These are phyloP conservation scores for Tenthredo notha DNA, from an alignment of 2,888 invertebrate species.

Conservation along the genomic window DNA sequence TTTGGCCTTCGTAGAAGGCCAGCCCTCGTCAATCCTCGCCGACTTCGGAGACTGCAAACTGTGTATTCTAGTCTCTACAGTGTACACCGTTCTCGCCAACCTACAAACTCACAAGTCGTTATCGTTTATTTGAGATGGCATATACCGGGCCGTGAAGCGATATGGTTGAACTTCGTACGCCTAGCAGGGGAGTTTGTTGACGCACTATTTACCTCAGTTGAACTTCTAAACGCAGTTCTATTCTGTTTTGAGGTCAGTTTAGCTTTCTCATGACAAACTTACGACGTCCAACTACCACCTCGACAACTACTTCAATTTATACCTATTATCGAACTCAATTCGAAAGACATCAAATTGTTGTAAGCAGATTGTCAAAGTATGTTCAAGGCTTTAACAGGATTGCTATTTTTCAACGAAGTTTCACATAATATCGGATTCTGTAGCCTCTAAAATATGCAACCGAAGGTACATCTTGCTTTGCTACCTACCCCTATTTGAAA, in stretches of 20 bases:
- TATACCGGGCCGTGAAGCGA: constrained; percentile 28
- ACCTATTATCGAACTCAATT: not conserved
- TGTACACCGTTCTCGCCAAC: constrained; percentile 10
- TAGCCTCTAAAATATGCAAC: too few species aligned
- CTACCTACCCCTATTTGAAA: not conserved
- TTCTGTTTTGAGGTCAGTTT: not conserved
- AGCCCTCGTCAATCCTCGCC: constrained; percentile 15
- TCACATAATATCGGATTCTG: too few species aligned
- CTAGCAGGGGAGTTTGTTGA: not conserved
- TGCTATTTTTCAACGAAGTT: not conserved
- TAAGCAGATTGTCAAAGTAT: not conserved
- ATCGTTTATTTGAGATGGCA: constrained; percentile 45
- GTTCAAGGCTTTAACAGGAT: not conserved
- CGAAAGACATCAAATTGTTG: not conserved
- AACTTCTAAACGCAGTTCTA: constrained; percentile 5
- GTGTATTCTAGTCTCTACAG: not conserved
- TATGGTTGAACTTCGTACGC: constrained; percentile 30
- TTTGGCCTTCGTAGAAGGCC: constrained; percentile 14
- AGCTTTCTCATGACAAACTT: not conserved
- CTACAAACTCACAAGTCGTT: constrained; percentile 33
- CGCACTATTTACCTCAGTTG: constrained; percentile 16
- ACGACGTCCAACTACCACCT: not conserved
- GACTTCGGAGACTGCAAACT: not conserved
- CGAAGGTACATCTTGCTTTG: too few species aligned
- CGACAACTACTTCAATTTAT: not conserved